These are phyloP conservation scores for Anthopleura xanthogrammica DNA, from an alignment of 92 coral and sea anemone species.

Conservation along the genomic window DNA sequence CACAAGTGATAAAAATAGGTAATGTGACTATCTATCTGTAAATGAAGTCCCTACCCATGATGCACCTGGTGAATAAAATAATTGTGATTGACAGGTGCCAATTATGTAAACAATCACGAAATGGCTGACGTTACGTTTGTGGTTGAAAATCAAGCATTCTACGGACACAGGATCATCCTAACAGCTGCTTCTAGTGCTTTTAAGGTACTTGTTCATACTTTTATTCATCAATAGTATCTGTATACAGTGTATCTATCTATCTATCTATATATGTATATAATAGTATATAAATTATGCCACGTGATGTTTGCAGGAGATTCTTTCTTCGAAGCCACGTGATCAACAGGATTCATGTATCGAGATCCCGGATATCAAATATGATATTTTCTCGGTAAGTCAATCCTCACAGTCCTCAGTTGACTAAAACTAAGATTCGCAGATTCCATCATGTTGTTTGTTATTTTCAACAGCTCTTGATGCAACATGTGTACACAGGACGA, in stretches of 20 bases:
- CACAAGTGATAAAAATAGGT: conserved; percentile 60
- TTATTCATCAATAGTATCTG: background rate
- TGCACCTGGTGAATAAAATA: background rate
- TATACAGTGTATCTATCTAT: background rate
- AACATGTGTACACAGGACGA: conserved; percentile 73
- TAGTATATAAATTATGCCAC: background rate
- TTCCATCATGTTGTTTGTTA: background rate
- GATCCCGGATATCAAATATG: conserved; percentile 74
- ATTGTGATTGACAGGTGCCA: conserved; percentile 56
- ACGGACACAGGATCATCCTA: conserved; percentile 78
- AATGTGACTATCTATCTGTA: background rate
- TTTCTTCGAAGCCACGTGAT: conserved; percentile 46
- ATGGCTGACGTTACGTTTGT: conserved; percentile 81
- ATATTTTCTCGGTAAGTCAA: conserved; percentile 53
- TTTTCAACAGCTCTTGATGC: conserved; percentile 61
- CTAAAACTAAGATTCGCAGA: too few species aligned
- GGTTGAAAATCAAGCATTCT: conserved; percentile 72
- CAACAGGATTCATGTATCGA: conserved; percentile 57
- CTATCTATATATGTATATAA: too few species aligned
- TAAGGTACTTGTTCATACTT: conserved; percentile 43
- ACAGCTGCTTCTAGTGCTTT: conserved; percentile 77
- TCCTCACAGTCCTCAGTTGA: background rate
- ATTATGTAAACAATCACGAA: conserved; percentile 75
- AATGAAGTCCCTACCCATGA: too few species aligned
- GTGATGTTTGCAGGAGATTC: conserved; percentile 44